Conservation (phyloP, 2,797 vertebrate genomes). For the Vireo griseus region DNA sequence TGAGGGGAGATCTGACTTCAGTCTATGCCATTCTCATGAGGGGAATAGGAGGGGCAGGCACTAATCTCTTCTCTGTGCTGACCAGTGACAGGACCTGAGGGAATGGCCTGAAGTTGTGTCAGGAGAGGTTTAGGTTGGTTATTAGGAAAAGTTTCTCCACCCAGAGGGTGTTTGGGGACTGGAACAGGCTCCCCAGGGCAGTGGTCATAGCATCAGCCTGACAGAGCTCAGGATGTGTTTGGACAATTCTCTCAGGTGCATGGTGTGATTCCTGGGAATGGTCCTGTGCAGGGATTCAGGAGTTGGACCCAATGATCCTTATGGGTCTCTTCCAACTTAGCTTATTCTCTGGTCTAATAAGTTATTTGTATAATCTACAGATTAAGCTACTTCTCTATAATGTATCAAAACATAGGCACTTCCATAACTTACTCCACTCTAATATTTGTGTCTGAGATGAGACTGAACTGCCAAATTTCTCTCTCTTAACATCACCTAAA, state of each 20-base stretch:
- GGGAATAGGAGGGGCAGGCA: neutral
- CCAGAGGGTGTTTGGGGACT: accelerated
- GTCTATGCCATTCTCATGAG: neutral
- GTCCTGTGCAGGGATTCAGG: neutral
- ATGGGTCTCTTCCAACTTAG: neutral
- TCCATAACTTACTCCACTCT: neutral
- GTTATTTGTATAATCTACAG: neutral
- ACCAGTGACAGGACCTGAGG: accelerated
- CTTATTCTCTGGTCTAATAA: neutral
- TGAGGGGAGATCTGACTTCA: neutral
- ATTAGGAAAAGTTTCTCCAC: no score
- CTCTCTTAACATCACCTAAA: neutral
- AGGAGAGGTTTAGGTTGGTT: neutral
- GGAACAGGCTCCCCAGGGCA: neutral
- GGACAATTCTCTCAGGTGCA: neutral
- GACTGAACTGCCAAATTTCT: neutral
- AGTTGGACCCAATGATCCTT: accelerated
- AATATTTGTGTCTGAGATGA: neutral
- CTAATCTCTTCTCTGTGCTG: neutral
- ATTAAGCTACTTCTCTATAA: neutral
- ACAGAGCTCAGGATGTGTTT: neutral
- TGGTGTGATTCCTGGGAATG: accelerated
- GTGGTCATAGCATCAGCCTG: neutral
- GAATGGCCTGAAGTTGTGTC: neutral
- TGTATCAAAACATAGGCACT: neutral